Percentiles rank a stretch among this genome's conserved stretches.
Evolutionary conservation across 2,797 vertebrate genomes (phyloP).

Genomic region (Pseudochaenichthys georgianus): DNA sequence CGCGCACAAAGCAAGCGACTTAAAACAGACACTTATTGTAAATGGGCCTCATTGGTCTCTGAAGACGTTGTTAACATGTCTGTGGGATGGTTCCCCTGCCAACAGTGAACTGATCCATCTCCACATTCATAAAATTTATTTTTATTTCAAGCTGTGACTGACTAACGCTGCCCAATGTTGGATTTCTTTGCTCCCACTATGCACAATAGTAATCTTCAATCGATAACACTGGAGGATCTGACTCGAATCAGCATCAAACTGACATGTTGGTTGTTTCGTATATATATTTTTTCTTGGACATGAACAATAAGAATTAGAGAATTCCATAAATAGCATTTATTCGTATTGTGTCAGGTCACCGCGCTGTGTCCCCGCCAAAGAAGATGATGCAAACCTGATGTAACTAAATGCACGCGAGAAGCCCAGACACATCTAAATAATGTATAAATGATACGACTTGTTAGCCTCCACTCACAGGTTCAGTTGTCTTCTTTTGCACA

Average conservation of each 20-base stretch:
- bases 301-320: constrained; percentile 51
- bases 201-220: constrained; percentile 53
- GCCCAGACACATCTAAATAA: constrained; percentile 75
- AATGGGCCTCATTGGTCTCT: constrained; percentile 82
- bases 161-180: constrained; percentile 65
- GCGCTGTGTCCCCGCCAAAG: constrained; percentile 33
- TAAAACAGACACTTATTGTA: constrained; percentile 85
- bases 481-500: constrained; percentile 70
- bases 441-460: constrained; percentile 76
- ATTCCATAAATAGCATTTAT: constrained; percentile 34
- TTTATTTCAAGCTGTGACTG: constrained; percentile 76
- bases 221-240: constrained; percentile 39
- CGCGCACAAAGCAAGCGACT: constrained; percentile 64
- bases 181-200: constrained; percentile 71
- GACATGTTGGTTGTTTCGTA: constrained; percentile 2
- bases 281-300: constrained; percentile 3
- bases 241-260: constrained; percentile 34
- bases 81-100: constrained; percentile 75
- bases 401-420: constrained; percentile 56
- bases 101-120: constrained; percentile 81
- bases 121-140: constrained; percentile 85
- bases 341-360: constrained; percentile 53
- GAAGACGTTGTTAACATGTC: constrained; percentile 84
- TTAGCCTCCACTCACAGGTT: constrained; percentile 73
- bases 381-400: constrained; percentile 76